These are phyloP conservation scores for Myocastor coypus DNA, from an alignment of 2,113 vertebrate species.

Conservation along the genomic window DNA sequence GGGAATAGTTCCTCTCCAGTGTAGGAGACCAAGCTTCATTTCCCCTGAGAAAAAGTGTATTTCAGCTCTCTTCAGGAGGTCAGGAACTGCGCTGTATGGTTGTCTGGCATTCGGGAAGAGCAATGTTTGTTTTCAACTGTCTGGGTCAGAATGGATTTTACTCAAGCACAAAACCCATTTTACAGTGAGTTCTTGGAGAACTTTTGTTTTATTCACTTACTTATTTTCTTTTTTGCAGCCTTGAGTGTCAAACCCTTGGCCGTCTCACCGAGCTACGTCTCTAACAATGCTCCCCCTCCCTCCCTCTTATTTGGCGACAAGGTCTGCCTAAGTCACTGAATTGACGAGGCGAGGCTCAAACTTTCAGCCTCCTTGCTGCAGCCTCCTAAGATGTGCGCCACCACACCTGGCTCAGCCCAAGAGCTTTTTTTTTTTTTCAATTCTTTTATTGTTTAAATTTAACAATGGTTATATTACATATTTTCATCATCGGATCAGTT, in stretches of 20 bases:
- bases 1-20: background rate
- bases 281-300: background rate
- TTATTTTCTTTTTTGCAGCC: background rate
- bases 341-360: background rate
- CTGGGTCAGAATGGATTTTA: slow-evolving; percentile 39
- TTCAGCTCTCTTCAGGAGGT: background rate
- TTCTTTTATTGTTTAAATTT: too few species aligned
- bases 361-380: too few species aligned
- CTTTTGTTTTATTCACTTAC: background rate
- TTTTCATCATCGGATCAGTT: too few species aligned
- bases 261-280: background rate
- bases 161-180: background rate
- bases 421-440: too few species aligned
- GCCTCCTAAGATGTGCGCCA: background rate
- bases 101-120: background rate
- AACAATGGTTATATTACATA: too few species aligned
- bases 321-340: background rate
- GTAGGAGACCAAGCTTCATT: background rate
- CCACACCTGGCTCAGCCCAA: background rate
- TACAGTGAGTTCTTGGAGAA: background rate
- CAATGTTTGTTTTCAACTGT: slow-evolving; percentile 27
- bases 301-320: background rate
- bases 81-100: background rate
- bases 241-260: background rate
- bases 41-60: slow-evolving; percentile 2